Evolutionary conservation across 2,797 vertebrate genomes (phyloP), one percentile per base, ranked within the genome.

Genomic region (Ciconia nigra): DNA sequence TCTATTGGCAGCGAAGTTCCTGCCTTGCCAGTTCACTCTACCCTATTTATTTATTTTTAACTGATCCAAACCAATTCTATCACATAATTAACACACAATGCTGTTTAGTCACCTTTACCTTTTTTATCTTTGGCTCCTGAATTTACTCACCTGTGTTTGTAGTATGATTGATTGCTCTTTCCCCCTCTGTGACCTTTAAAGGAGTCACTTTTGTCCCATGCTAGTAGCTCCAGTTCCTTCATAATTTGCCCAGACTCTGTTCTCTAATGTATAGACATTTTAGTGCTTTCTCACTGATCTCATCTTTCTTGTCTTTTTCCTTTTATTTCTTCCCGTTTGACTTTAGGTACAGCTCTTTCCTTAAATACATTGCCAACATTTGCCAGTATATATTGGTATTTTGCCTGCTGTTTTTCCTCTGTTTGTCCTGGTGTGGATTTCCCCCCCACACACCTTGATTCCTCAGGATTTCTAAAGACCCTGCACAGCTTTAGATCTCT

Each of bases 61-160:
- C 54, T 55, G 66, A 92, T 90, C 42, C 66, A 82, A 51, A 77
- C 39, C n/a, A 84, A 70, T 87, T 73, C 42, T 90, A 84, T 94
- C 78, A 59, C 81, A 70, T 89, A 94, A 97, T 96, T 96, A 95
- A 70, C 67, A 89, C 58, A 83, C 51, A 55, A 8, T 73, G n/a
- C 63, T 92, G 13, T 80, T 89, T 84, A 85, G 71, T 84, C 86
- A 93, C 77, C 83, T 95, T 87, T 76, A 59, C 28, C 55, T 57
- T 89, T 93, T 87, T 90, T 96, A 87, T 93, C 95, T 95, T 67
- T 74, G 57, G 15, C 15, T 91, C 54, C 33, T 80, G 67, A 80
- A 90, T 84, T 91, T 87, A 41, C 20, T 94, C 41, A 83, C 47
- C 37, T 63, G 7, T 80, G 9, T 94, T 89, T 49, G 82, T 61